phyloP scores from a whole-genome alignment of 2,888 invertebrate genomes.

The Hedya salicella region DNA sequence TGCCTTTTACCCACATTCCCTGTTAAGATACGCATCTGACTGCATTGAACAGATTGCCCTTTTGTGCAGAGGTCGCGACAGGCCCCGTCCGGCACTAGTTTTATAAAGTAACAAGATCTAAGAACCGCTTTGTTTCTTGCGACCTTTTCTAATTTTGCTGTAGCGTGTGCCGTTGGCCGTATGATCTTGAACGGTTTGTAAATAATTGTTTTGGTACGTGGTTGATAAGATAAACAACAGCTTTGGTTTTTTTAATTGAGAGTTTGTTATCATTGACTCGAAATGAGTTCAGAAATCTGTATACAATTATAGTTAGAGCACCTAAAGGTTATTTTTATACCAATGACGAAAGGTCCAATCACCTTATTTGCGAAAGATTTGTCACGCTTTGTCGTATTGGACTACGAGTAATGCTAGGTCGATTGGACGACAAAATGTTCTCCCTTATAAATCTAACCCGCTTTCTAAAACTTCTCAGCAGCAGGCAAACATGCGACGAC shows the following conservation, averaged over 20 bases:
- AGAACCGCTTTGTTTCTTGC: not conserved
- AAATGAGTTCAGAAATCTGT: not conserved
- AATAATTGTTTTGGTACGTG: constrained; percentile 30
- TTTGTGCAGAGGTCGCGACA: constrained; percentile 37
- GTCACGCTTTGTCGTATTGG: too few relatives aligned
- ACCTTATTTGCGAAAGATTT: too few relatives aligned
- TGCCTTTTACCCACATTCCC: constrained; percentile 44
- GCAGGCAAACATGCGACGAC: not conserved
- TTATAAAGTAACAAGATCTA: constrained; percentile 6
- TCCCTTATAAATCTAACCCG: constrained; percentile 2
- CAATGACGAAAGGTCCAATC: too few relatives aligned
- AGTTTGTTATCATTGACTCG: not conserved
- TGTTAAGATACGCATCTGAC: constrained; percentile 45
- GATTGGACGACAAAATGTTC: not conserved
- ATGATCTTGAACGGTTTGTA: constrained; percentile 9
- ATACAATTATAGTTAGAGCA: not conserved
- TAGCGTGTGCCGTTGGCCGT: constrained; percentile 23
- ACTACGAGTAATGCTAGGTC: too few relatives aligned
- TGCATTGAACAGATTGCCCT: constrained; percentile 38
- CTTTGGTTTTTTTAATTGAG: constrained; percentile 10
- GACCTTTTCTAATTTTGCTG: not conserved
- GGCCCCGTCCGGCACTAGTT: constrained; percentile 21
- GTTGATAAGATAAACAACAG: constrained; percentile 23
- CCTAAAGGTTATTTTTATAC: too few relatives aligned
- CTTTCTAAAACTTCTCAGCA: constrained; percentile 6